These are phyloP conservation scores for Calyptommatus sinebrachiatus DNA, from an alignment of 2,113 vertebrate genomes.

Conservation along the genomic window DNA sequence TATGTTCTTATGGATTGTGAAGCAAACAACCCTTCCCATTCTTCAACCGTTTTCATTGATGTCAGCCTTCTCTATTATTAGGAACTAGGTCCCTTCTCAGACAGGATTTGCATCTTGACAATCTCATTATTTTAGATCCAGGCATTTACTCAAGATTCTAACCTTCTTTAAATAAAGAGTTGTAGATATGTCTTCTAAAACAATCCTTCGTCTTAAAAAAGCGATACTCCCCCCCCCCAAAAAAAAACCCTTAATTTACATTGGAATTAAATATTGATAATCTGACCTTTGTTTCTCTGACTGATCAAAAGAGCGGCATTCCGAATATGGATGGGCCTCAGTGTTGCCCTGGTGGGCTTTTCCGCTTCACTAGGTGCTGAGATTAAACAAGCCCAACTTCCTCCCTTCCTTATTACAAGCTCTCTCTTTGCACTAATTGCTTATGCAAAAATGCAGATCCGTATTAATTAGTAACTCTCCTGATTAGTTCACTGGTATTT, in stretches of 20 bases:
- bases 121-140: slow-evolving; percentile 71
- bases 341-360: slow-evolving; percentile 79
- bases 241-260: slow-evolving; percentile 60
- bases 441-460: slow-evolving; percentile 95
- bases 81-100: slow-evolving; percentile 61
- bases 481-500: slow-evolving; percentile 90
- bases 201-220: slow-evolving; percentile 69
- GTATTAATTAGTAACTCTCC: slow-evolving; percentile 91
- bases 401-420: slow-evolving; percentile 74
- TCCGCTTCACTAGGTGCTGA: slow-evolving; percentile 79
- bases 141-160: slow-evolving; percentile 60
- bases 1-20: not conserved
- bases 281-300: slow-evolving; percentile 84
- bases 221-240: slow-evolving; percentile 4
- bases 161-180: slow-evolving; percentile 72
- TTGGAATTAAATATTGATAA: slow-evolving; percentile 87
- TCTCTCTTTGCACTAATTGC: slow-evolving; percentile 86
- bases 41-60: slow-evolving; percentile 29
- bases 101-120: slow-evolving; percentile 64
- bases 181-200: slow-evolving; percentile 20
- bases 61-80: slow-evolving; percentile 61
- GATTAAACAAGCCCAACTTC: slow-evolving; percentile 86
- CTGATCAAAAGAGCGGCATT: slow-evolving; percentile 79
- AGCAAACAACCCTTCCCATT: not conserved
- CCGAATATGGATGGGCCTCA: slow-evolving; percentile 71